Evolutionary conservation across 2,888 invertebrate species (phyloP).

Genomic region (Cylloceria caligata): DNA sequence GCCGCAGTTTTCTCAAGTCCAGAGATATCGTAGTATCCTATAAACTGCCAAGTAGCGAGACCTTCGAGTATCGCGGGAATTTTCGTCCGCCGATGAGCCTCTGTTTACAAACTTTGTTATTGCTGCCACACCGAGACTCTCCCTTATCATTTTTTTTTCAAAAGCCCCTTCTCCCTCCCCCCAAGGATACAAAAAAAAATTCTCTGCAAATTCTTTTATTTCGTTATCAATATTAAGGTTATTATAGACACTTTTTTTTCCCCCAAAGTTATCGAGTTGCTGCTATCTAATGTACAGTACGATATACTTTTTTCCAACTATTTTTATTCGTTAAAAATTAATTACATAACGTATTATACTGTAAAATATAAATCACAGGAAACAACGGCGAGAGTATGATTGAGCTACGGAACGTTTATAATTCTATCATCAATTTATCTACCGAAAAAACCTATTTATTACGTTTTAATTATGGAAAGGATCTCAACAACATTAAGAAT

Average conservation of each 20-base stretch:
- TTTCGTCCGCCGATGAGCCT: conserved; percentile 40
- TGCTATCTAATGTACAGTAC: too few relatives aligned
- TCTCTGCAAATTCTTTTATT: neutral
- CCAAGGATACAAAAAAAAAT: neutral
- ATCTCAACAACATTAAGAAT: too few relatives aligned
- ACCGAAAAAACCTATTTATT: too few relatives aligned
- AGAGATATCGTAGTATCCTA: conserved; percentile 35
- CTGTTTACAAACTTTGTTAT: conserved; percentile 51
- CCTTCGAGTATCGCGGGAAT: conserved; percentile 20
- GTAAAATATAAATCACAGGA: neutral
- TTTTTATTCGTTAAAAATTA: neutral
- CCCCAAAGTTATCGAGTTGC: neutral
- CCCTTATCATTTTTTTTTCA: neutral
- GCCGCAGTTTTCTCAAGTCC: conserved; percentile 42
- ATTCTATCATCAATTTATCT: too few relatives aligned
- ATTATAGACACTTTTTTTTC: neutral
- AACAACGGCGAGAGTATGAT: neutral
- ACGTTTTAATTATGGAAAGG: too few relatives aligned
- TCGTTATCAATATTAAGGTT: neutral
- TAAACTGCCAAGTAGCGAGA: conserved; percentile 39
- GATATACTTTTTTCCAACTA: neutral
- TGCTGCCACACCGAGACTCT: conserved; percentile 25
- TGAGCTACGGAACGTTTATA: too few relatives aligned
- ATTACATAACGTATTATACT: neutral
- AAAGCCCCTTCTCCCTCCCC: neutral